phyloP scores from a whole-genome alignment of 2,797 vertebrate species.

The Kryptolebias ocellatus region DNA sequence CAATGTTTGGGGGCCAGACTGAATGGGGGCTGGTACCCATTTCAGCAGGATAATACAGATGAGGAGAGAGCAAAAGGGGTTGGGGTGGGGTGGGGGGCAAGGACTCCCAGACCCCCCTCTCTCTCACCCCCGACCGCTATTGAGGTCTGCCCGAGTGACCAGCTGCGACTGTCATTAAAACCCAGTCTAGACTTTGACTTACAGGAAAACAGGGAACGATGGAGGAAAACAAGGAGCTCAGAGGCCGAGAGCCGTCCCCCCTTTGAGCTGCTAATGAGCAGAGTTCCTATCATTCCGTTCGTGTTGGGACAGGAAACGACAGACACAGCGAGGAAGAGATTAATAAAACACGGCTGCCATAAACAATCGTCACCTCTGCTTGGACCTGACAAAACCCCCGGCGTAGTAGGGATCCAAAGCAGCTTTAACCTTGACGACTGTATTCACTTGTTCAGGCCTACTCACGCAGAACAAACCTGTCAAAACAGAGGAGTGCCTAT shows the following conservation, averaged over 20 bases:
- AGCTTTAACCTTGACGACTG: conserved; percentile 23
- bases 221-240: conserved; percentile 42
- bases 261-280: conserved; percentile 58
- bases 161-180: conserved; percentile 83
- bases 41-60: conserved; percentile 60
- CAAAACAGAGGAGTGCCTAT: conserved; percentile 45
- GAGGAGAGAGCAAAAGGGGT: conserved; percentile 24
- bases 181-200: conserved; percentile 85
- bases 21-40: conserved; percentile 56
- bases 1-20: conserved; percentile 70
- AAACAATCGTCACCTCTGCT: conserved; percentile 63
- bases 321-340: conserved; percentile 69
- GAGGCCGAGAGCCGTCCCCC: conserved; percentile 35
- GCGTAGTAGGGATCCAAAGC: conserved; percentile 52
- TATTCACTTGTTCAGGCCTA: conserved; percentile 13
- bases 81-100: no score
- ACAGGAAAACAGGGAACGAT: conserved; percentile 48
- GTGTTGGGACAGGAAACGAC: conserved; percentile 81
- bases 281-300: conserved; percentile 84
- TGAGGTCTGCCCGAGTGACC: conserved; percentile 71
- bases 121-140: conserved; percentile 61
- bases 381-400: conserved; percentile 52
- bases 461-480: conserved; percentile 27
- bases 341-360: conserved; percentile 76
- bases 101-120: conserved; percentile 31